Evolutionary conservation across 2,113 vertebrate genomes (phyloP).

Genomic region (Sinosuthora webbiana): DNA sequence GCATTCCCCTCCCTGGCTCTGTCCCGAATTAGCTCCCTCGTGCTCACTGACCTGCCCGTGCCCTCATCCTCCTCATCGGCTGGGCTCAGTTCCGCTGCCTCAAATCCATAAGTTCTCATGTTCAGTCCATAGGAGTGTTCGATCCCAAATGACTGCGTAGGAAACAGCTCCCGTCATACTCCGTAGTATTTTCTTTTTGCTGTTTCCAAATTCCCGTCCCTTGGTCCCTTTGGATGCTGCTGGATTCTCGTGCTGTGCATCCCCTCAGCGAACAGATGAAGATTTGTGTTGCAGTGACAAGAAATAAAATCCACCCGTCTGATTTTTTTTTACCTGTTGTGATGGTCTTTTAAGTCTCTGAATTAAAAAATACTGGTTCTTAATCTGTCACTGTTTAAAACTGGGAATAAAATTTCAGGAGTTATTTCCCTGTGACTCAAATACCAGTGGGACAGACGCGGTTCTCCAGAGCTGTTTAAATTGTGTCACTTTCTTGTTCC

Average conservation of each 20-base stretch:
- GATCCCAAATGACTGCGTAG: fast-evolving
- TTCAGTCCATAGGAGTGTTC: background rate
- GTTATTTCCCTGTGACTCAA: background rate
- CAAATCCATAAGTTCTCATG: fast-evolving
- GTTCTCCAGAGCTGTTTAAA: background rate
- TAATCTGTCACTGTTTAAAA: background rate
- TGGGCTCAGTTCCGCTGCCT: background rate
- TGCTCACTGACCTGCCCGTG: background rate
- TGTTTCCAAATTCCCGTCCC: background rate
- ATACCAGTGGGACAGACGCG: fast-evolving
- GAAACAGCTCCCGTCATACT: fast-evolving
- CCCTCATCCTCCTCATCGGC: background rate
- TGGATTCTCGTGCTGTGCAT: fast-evolving
- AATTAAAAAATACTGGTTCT: background rate
- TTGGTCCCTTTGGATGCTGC: fast-evolving
- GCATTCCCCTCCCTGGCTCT: background rate
- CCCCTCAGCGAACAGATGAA: background rate
- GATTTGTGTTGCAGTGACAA: background rate
- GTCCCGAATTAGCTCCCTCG: background rate
- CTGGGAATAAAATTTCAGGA: background rate
- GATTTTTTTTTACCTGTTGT: background rate
- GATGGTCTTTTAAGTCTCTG: background rate
- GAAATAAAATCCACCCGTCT: background rate
- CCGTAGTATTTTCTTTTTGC: background rate
- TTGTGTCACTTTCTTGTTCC: background rate